Conservation (phyloP, 2,113 vertebrate species). For the Indicator maculatus region DNA sequence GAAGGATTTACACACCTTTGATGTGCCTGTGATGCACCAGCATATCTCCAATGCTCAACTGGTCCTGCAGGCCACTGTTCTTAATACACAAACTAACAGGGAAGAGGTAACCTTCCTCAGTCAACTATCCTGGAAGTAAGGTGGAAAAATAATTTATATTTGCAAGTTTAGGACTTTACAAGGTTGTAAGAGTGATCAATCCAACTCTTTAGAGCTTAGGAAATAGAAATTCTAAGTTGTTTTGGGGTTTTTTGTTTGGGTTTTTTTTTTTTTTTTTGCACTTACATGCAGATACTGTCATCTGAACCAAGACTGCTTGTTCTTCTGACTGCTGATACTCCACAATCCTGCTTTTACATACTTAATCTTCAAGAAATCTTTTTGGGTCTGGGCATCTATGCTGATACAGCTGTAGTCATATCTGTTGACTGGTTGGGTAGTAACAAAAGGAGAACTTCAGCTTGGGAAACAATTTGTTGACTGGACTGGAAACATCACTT, state of each 20-base stretch:
- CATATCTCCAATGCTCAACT: fast-evolving
- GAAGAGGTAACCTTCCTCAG: not conserved
- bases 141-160: not conserved
- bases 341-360: not conserved
- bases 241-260: no score
- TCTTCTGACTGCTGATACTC: not conserved
- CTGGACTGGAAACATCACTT: constrained; percentile 14
- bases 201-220: not conserved
- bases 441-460: constrained; percentile 11
- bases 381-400: not conserved
- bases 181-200: not conserved
- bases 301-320: not conserved
- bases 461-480: constrained; percentile 37
- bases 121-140: not conserved
- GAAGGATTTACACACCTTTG: not conserved
- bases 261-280: not conserved
- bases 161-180: not conserved
- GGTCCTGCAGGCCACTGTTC: not conserved
- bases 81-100: not conserved
- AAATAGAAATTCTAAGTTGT: not conserved
- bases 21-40: fast-evolving
- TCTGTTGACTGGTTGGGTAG: not conserved
- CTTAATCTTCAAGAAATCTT: not conserved
- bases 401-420: not conserved
- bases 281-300: not conserved